Evolutionary conservation across 1,140 invertebrate genomes (phyloP).

Genomic region (Eriosoma lanigerum): DNA sequence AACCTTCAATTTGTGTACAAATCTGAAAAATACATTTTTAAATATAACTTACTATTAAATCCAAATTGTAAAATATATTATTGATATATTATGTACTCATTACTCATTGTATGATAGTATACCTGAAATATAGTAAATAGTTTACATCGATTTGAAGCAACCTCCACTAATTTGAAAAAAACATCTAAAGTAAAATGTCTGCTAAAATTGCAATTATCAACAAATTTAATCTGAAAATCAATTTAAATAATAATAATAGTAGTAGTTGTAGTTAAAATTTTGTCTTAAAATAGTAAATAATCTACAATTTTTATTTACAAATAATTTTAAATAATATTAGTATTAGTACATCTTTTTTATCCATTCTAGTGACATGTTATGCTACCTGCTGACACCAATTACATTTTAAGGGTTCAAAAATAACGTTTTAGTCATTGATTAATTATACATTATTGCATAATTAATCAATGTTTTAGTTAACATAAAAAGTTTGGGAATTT

Average conservation of each 20-base stretch:
- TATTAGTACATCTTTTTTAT: too few relatives aligned
- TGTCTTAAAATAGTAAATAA: not conserved
- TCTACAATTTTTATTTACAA: not conserved
- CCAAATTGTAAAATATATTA: not conserved
- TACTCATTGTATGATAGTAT: not conserved
- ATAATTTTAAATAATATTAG: not conserved
- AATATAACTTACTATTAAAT: not conserved
- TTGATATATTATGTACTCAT: not conserved
- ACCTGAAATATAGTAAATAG: conserved; percentile 41
- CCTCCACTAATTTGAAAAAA: conserved; percentile 29
- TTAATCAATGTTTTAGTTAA: too few relatives aligned
- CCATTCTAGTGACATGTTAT: too few relatives aligned
- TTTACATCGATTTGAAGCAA: not conserved
- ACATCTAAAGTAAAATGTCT: conserved; percentile 16
- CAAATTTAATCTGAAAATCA: conserved; percentile 22
- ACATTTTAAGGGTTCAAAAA: not conserved
- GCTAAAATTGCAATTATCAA: conserved; percentile 1
- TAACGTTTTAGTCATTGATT: too few relatives aligned
- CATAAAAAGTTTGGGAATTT: too few relatives aligned
- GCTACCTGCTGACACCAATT: too few relatives aligned
- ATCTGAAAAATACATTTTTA: not conserved
- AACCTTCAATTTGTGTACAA: conserved; percentile 41
- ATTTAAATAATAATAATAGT: not conserved
- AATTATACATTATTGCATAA: too few relatives aligned
- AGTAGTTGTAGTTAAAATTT: not conserved